These are phyloP conservation scores for Didymodactylos carnosus DNA, from an alignment of 2,888 invertebrate genomes.

Conservation along the genomic window DNA sequence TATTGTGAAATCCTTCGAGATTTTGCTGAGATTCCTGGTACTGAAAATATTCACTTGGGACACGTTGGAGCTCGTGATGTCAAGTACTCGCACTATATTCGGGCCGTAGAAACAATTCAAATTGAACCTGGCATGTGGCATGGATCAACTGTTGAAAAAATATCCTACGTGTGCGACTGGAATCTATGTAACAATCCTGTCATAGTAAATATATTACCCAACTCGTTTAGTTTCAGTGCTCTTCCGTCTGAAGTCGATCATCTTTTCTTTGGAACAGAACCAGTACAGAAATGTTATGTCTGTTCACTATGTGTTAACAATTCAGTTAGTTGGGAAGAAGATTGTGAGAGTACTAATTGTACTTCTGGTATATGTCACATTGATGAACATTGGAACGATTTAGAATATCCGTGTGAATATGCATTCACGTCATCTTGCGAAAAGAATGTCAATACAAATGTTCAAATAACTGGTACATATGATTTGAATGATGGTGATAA, in stretches of 20 bases:
- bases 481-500: not conserved
- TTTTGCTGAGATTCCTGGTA: not conserved
- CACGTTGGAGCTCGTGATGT: not conserved
- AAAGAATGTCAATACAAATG: not conserved
- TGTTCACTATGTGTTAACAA: not conserved
- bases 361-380: not conserved
- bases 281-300: not conserved
- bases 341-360: not conserved
- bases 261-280: not conserved
- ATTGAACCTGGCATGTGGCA: not conserved
- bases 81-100: not conserved
- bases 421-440: not conserved
- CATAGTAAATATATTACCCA: not conserved
- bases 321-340: not conserved
- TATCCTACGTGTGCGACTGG: not conserved
- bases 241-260: not conserved
- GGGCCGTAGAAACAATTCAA: not conserved
- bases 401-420: not conserved
- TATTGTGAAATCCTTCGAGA: not conserved
- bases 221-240: not conserved
- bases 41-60: not conserved
- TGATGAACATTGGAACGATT: not conserved
- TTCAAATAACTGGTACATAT: not conserved
- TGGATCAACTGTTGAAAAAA: not conserved
- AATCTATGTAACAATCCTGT: not conserved